A percentile compares a stretch with the other conserved stretches of the same genome.
These are phyloP conservation scores for Chiroxiphia lanceolata DNA, from an alignment of 2,797 vertebrate species.

Conservation along the genomic window DNA sequence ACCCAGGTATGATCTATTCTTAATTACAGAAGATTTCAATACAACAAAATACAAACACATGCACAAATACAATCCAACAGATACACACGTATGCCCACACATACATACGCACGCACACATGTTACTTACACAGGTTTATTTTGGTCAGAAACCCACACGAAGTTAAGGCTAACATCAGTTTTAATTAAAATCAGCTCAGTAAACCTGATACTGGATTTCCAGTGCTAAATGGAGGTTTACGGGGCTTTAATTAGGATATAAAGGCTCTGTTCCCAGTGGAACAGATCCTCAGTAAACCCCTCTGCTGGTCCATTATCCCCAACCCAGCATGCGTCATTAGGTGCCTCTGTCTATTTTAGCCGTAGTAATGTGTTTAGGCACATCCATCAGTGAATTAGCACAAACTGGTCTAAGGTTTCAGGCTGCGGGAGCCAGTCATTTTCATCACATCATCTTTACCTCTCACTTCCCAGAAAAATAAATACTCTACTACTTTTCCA, in stretches of 20 bases:
- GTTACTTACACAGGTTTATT: conserved; percentile 35
- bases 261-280: conserved; percentile 71
- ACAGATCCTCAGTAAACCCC: conserved; percentile 78
- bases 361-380: conserved; percentile 86
- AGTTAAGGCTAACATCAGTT: conserved; percentile 67
- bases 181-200: conserved; percentile 77
- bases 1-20: conserved; percentile 12
- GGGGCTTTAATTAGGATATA: conserved; percentile 80
- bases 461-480: conserved; percentile 54
- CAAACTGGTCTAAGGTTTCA: conserved; percentile 71
- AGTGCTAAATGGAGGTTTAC: conserved; percentile 78
- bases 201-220: conserved; percentile 80
- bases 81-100: neutral
- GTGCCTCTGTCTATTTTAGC: conserved; percentile 82
- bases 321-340: conserved; percentile 78
- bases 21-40: conserved; percentile 36
- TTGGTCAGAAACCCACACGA: conserved; percentile 58
- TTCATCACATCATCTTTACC: conserved; percentile 71
- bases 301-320: conserved; percentile 81
- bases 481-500: conserved; percentile 61
- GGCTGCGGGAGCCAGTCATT: conserved; percentile 68
- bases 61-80: neutral
- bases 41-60: neutral
- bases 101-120: neutral
- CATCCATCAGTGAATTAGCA: conserved; percentile 80